These are phyloP conservation scores for Hyposoter dolosus DNA, from an alignment of 2,888 invertebrate species.

Conservation along the genomic window DNA sequence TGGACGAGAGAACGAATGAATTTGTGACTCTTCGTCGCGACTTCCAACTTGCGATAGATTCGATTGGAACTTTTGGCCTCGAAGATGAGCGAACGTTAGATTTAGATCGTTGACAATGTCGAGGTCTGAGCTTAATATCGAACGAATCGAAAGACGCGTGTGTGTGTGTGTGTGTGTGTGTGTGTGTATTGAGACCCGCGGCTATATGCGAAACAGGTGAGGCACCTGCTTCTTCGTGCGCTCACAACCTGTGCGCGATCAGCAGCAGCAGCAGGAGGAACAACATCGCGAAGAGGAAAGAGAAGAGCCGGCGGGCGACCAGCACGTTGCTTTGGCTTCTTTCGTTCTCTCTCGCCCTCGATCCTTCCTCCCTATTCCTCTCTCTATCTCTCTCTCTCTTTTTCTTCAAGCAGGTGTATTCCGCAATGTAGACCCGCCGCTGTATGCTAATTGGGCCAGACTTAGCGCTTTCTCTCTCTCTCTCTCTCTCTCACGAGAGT, in stretches of 20 bases:
- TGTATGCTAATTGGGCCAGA: constrained; percentile 80
- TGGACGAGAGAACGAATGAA: no score
- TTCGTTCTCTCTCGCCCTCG: constrained; percentile 20
- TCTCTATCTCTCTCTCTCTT: constrained; percentile 29
- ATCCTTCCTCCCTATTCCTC: constrained; percentile 43
- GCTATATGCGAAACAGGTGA: constrained; percentile 81
- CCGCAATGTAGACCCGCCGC: constrained; percentile 76
- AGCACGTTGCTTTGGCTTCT: constrained; percentile 60
- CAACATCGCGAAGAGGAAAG: constrained; percentile 49
- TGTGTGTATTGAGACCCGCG: constrained; percentile 59
- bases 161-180: not conserved
- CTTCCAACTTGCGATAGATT: not conserved
- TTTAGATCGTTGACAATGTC: constrained; percentile 32
- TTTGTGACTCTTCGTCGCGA: not conserved
- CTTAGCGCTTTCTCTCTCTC: constrained; percentile 74
- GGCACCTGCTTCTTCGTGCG: constrained; percentile 79
- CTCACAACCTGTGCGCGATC: constrained; percentile 66
- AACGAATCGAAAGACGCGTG: not conserved
- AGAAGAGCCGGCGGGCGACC: constrained; percentile 60
- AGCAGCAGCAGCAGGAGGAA: constrained; percentile 44
- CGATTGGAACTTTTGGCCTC: not conserved
- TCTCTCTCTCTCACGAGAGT: constrained; percentile 59
- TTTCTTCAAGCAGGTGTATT: constrained; percentile 43
- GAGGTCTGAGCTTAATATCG: constrained; percentile 3
- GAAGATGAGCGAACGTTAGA: no score